Evolutionary conservation across 1,140 invertebrate genomes (phyloP), one percentile per base, ranked within the genome.

Genomic region (Hylaeus anthracinus): DNA sequence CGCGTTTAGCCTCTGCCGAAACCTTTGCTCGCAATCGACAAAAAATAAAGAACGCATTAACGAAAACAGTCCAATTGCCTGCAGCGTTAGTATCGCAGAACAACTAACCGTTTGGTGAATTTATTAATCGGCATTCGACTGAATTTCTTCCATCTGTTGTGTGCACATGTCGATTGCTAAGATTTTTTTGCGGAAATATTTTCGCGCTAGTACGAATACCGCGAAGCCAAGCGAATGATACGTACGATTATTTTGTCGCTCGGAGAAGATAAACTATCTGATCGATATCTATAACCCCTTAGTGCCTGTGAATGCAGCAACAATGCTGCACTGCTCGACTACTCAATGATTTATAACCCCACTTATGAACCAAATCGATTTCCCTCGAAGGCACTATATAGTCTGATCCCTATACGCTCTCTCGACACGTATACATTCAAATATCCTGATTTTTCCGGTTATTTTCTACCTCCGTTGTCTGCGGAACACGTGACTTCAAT

Each of bases 311-410:
- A 53, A 80, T 74, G 61, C 76, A 63, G 58, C 51, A 78, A 63
- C 75, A 81, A 73, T 60, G 55, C 55, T 75, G 56, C 65, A 80
- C 70, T 55, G 69, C 73, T 80, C 76, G 48, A 14, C 69, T 72
- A 69, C 53, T 85, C 82, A 80, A 85, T 84, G 72, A 85, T 85
- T 85, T 76, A 85, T 81, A 67, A 72, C 39, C 39, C 67, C 58
- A 83, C 77, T 85, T 84, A 84, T 67, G 72, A 81, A 76, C 58
- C 65, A 81, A 72, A 84, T 85, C 67, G 82, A 85, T 84, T 84
- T 81, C 58, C 80, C 63, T 76, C 56, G 8, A 56, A 66, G 72
- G 39, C 45, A 58, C 53, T 63, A 51, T 51, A 51, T 51, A 75
- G 51, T 60, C 60, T 81, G 72, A 85, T 82, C 72, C 66, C 77